These are phyloP conservation scores for Odobenus rosmarus DNA, from an alignment of 2,113 vertebrate genomes.

Conservation along the genomic window DNA sequence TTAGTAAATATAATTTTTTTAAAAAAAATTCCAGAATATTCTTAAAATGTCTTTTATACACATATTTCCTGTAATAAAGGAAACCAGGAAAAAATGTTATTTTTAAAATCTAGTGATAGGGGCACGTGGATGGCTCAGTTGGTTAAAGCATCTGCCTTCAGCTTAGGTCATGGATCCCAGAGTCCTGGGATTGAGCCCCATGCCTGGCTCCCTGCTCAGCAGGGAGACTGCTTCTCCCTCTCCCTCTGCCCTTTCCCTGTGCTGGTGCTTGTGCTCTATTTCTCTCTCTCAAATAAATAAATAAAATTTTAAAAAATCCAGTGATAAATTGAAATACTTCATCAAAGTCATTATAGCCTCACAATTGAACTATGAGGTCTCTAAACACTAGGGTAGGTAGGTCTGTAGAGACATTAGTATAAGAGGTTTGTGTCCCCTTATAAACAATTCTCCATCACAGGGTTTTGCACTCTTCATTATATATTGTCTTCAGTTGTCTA, in stretches of 20 bases:
- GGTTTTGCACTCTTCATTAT: background rate
- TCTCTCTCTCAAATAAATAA: background rate
- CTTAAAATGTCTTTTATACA: background rate
- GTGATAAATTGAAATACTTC: conserved; percentile 18
- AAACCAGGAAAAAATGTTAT: background rate
- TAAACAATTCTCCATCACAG: background rate
- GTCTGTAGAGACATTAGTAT: background rate
- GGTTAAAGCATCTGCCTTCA: background rate
- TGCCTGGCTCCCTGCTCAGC: background rate
- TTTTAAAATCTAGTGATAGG: background rate
- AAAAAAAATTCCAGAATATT: background rate
- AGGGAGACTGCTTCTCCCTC: background rate
- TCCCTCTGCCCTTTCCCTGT: background rate
- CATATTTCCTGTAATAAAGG: background rate
- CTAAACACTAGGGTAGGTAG: background rate
- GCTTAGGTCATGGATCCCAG: background rate
- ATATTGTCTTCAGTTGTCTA: background rate
- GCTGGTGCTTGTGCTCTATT: background rate
- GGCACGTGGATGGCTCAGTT: no score
- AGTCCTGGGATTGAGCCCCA: background rate
- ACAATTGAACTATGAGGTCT: background rate
- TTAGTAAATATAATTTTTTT: background rate
- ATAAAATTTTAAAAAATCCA: background rate
- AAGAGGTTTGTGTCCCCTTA: background rate
- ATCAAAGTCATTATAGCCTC: background rate